Percentiles rank a stretch among this genome's conserved stretches.
phyloP scores from a whole-genome alignment of 1,140 invertebrate species.

The Trichogramma pretiosum region DNA sequence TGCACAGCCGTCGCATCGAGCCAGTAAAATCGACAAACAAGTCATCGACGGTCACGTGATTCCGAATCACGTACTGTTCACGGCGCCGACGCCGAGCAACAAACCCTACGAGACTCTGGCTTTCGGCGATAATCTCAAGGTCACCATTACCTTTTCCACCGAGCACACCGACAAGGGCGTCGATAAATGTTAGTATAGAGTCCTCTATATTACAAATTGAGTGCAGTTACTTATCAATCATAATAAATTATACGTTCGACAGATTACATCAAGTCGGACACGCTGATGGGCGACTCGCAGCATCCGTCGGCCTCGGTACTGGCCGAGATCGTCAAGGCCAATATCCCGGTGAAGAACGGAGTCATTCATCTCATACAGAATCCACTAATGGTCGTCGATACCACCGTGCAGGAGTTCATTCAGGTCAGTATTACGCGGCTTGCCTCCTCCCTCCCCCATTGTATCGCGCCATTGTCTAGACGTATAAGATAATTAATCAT shows the following conservation, averaged over 20 bases:
- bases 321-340: conserved; percentile 78
- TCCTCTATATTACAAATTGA: too few species aligned
- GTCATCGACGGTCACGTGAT: conserved; percentile 89
- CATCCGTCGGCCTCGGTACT: conserved; percentile 74
- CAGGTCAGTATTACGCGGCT: conserved; percentile 54
- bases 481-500: too few species aligned
- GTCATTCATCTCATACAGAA: conserved; percentile 85
- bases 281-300: conserved; percentile 62
- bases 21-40: conserved; percentile 66
- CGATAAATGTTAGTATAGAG: conserved; percentile 48
- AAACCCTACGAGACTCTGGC: conserved; percentile 67
- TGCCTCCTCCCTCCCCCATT: not conserved
- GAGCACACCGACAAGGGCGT: conserved; percentile 50
- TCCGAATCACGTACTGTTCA: conserved; percentile 77
- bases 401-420: conserved; percentile 72
- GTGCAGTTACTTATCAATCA: too few species aligned
- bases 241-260: too few species aligned
- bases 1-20: conserved; percentile 53
- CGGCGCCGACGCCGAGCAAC: conserved; percentile 62
- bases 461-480: not conserved
- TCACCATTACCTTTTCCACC: conserved; percentile 64
- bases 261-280: conserved; percentile 85
- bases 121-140: conserved; percentile 72
- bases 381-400: conserved; percentile 82
- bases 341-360: conserved; percentile 86